These are phyloP conservation scores for Phyllostomus discolor DNA, from an alignment of 2,113 vertebrate species.

Conservation along the genomic window DNA sequence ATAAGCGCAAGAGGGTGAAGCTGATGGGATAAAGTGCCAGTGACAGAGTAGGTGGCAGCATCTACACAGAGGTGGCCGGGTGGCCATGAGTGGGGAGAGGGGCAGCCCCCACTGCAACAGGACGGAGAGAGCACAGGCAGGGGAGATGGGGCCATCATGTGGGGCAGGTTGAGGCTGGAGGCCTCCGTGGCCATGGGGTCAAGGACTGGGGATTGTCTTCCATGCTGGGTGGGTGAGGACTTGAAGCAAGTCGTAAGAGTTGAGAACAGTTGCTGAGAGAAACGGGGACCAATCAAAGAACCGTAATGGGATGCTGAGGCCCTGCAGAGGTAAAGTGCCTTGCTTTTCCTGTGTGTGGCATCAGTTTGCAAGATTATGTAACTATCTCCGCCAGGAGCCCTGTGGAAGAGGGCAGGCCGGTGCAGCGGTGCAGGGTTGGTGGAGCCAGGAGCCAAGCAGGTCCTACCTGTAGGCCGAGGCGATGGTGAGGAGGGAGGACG, in stretches of 20 bases:
- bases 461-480: fast-evolving
- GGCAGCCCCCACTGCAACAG: not conserved
- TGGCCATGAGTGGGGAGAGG: not conserved
- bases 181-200: fast-evolving
- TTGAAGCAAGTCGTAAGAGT: not conserved
- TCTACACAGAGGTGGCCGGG: fast-evolving
- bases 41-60: not conserved
- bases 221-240: not conserved
- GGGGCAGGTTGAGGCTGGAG: not conserved
- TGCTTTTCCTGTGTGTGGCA: not conserved
- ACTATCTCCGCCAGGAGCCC: not conserved
- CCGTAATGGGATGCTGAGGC: not conserved
- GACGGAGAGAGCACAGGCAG: not conserved
- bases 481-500: not conserved
- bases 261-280: not conserved
- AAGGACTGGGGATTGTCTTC: not conserved
- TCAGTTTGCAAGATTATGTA: not conserved
- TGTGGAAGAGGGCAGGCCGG: not conserved
- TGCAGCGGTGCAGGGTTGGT: fast-evolving
- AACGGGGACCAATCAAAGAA: not conserved
- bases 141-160: too few relatives aligned
- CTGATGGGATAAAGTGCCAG: not conserved
- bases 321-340: not conserved
- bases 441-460: not conserved
- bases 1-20: not conserved